phyloP scores from a whole-genome alignment of 2,113 vertebrate species.

The Probosciger aterrimus region DNA sequence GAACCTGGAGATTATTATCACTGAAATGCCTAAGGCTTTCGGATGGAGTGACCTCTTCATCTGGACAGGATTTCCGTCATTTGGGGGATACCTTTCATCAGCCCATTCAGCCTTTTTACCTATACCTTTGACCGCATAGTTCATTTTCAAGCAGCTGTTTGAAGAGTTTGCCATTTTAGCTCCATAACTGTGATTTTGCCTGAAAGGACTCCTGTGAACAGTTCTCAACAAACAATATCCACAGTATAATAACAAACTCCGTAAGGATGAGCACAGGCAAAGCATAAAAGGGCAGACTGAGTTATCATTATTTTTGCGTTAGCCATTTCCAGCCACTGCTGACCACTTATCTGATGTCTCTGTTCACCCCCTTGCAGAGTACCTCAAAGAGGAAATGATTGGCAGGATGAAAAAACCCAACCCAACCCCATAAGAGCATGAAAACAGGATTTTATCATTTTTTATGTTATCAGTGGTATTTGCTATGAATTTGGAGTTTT shows the following conservation, averaged over 20 bases:
- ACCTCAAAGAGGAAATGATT: background rate
- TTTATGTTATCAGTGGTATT: background rate
- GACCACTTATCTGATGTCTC: background rate
- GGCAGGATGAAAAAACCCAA: background rate
- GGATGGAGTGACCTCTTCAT: background rate
- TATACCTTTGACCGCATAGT: background rate
- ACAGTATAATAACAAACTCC: background rate
- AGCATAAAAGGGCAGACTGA: background rate
- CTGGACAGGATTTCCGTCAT: background rate
- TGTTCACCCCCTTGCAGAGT: background rate
- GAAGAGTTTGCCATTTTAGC: background rate
- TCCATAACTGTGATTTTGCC: background rate
- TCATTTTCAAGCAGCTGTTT: background rate
- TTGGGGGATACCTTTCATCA: background rate
- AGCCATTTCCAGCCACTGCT: background rate
- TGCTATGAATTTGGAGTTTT: background rate
- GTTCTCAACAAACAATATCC: background rate
- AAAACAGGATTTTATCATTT: background rate
- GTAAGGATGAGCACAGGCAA: background rate
- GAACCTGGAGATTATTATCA: constrained; percentile 14
- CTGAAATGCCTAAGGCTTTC: background rate
- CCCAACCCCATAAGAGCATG: background rate
- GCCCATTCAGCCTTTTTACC: background rate
- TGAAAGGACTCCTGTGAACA: background rate
- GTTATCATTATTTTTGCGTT: background rate